Base-by-base conservation (phyloP, 2,888 invertebrate species). In the Meiosimyza platycephala region DNA sequence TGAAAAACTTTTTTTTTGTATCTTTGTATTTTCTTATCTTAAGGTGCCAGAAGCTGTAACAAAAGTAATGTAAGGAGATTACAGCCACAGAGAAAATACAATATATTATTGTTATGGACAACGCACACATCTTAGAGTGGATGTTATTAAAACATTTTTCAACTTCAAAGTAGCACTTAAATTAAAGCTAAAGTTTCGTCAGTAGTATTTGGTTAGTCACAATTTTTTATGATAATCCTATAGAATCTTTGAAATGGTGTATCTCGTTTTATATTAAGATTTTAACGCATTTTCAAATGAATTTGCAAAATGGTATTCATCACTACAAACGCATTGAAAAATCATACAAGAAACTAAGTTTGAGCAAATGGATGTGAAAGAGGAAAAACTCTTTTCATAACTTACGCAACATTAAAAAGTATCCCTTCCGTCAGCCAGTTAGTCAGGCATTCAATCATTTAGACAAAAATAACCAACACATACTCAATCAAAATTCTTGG, bases 71-170 rank as follows among this genome's bases (percentile, higher is more conserved):
- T 54, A 54, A 16, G 54, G 16, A n/a, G 16, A 54, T 54, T 54
- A 16, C 11, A 12, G n/a, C 9, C 12, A 54, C 54, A 54, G 16
- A 6, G 54, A 4, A 40, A 40, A 40, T 9, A 6, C 40, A 76
- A 78, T 76, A 78, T 78, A 74, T 67, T 74, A 78, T 79, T 77
- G 78, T 73, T 73, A 75, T 28, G 28, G 28, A 16, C n/a, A 28
- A 65, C 18, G 28, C 52, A 15, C 57, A 55, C 4, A 51, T 15
- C 15, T 51, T 33, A 33, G 28, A 60, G 22, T 15, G 60, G 16
- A 28, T 9, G 22, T 18, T 7, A 60, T 15, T 40, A 40, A 6
- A 7, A 40, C 9, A 40, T 40, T 40, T 40, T 9, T 40, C 40
- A 40, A 40, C 9, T 40, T 40, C 9, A 40, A 9, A 40, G 7